Evolutionary conservation across 1,140 invertebrate genomes (phyloP).

Genomic region (Zaprionus tsacasi): DNA sequence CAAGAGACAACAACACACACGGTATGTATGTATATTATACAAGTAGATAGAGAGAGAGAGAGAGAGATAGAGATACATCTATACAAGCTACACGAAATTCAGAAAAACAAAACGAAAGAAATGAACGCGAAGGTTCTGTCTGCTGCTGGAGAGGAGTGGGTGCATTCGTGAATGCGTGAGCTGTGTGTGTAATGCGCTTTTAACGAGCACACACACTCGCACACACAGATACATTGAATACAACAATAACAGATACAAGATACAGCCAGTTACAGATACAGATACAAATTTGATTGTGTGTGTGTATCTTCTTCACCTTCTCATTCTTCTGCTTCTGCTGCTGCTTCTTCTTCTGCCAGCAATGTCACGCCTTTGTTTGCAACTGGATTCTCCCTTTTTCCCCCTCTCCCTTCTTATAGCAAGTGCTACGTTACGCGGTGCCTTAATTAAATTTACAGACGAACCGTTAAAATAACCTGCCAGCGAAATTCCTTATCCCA

Average conservation of each 20-base stretch:
- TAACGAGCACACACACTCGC: constrained; percentile 35
- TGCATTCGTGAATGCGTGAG: constrained; percentile 63
- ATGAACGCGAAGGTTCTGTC: constrained; percentile 44
- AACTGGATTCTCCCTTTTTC: constrained; percentile 20
- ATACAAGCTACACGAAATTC: constrained; percentile 26
- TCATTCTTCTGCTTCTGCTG: too few species aligned
- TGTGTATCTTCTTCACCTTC: background rate
- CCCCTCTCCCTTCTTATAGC: background rate
- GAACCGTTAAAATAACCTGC: constrained; percentile 66
- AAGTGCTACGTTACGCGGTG: background rate
- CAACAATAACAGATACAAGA: constrained; percentile 40
- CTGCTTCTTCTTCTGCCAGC: background rate
- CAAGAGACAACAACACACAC: constrained; percentile 17
- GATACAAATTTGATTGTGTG: constrained; percentile 1
- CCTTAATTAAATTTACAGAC: constrained; percentile 70
- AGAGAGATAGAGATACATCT: too few species aligned
- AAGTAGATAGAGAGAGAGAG: background rate
- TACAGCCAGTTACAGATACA: constrained; percentile 8
- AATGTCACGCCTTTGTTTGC: constrained; percentile 47
- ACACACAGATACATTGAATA: background rate
- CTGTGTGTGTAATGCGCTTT: constrained; percentile 66
- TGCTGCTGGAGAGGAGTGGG: constrained; percentile 47
- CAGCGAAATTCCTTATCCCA: constrained; percentile 49
- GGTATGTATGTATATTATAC: constrained; percentile 3
- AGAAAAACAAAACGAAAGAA: constrained; percentile 31